phyloP scores from a whole-genome alignment of 2,113 vertebrate genomes.

The Silurus meridionalis region DNA sequence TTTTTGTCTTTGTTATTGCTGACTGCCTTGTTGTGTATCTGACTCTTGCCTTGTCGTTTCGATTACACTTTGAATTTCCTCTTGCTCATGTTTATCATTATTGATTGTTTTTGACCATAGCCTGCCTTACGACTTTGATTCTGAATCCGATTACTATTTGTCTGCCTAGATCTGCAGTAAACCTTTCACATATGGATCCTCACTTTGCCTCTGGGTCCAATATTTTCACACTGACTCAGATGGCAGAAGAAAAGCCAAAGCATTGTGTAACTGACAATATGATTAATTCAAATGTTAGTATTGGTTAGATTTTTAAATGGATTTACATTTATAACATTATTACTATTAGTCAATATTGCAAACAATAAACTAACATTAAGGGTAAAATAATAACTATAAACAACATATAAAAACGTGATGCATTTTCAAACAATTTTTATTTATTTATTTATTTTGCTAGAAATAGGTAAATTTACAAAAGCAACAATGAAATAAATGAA shows the following conservation, averaged over 20 bases:
- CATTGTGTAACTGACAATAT: neutral
- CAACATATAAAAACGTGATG: neutral
- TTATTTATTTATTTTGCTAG: neutral
- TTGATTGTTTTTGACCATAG: neutral
- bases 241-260: neutral
- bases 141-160: neutral
- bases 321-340: neutral
- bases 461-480: neutral
- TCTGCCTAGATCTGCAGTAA: neutral
- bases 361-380: neutral
- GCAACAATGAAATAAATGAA: neutral
- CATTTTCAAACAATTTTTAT: neutral
- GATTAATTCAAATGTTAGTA: too few relatives aligned
- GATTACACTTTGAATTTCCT: neutral
- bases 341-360: neutral
- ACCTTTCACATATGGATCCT: neutral
- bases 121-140: neutral
- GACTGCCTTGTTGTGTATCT: neutral
- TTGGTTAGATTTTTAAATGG: neutral
- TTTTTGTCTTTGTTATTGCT: neutral
- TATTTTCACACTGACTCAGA: neutral
- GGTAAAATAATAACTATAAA: neutral
- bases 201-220: neutral
- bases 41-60: neutral
- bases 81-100: neutral